These are phyloP conservation scores for Lumbricus terrestris DNA, from an alignment of 2,888 invertebrate species.

Conservation along the genomic window DNA sequence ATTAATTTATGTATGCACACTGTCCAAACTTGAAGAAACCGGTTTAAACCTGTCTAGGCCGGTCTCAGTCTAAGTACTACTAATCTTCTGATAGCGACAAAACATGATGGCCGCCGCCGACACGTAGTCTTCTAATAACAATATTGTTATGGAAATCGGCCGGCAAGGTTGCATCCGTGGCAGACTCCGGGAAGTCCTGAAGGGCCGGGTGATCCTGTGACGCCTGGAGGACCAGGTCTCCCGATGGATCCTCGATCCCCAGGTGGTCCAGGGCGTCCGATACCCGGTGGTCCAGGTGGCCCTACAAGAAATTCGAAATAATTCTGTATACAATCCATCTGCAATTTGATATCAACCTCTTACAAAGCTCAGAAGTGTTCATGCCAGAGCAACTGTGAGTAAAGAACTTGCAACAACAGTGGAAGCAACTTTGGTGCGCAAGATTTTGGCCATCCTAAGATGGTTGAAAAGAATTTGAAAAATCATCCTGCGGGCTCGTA, in stretches of 20 bases:
- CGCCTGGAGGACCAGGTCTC: slow-evolving; percentile 14
- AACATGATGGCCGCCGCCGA: neutral
- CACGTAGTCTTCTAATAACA: neutral
- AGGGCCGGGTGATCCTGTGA: slow-evolving; percentile 15
- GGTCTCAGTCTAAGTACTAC: neutral
- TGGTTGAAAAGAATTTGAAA: no score
- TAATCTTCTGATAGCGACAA: neutral
- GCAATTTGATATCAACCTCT: no score
- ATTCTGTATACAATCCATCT: neutral
- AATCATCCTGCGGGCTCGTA: no score
- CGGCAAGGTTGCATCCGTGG: slow-evolving; percentile 14
- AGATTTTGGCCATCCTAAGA: no score
- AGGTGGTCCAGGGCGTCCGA: slow-evolving; percentile 22
- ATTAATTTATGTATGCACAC: neutral
- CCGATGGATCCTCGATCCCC: slow-evolving; percentile 27
- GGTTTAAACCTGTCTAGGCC: neutral
- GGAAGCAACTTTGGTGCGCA: no score
- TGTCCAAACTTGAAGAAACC: neutral
- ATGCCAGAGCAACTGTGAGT: no score
- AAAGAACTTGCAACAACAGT: no score
- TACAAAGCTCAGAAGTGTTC: no score
- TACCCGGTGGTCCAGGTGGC: slow-evolving; percentile 17
- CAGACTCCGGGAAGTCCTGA: slow-evolving; percentile 22
- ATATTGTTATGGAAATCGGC: neutral
- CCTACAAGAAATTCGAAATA: slow-evolving; percentile 11